Evolutionary conservation across 1,140 invertebrate genomes (phyloP).

Genomic region (Hyphantria cunea): DNA sequence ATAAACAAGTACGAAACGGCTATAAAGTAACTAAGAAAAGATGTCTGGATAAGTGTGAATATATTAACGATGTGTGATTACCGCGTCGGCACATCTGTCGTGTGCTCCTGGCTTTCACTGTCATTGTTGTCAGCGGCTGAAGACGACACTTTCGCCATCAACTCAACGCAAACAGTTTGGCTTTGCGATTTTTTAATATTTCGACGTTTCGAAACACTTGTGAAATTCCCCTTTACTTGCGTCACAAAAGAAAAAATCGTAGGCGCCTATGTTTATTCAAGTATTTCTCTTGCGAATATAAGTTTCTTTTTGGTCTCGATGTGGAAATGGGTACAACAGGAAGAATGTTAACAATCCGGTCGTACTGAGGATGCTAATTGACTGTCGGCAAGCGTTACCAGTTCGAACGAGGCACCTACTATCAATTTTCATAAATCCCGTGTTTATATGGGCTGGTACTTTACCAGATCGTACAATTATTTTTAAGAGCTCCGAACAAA

Average conservation of each 20-base stretch:
- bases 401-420: slow-evolving; percentile 43
- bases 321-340: slow-evolving; percentile 51
- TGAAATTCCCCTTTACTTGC: slow-evolving; percentile 39
- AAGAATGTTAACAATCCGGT: slow-evolving; percentile 64
- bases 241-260: slow-evolving; percentile 34
- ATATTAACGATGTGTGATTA: slow-evolving; percentile 22
- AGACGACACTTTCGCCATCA: slow-evolving; percentile 35
- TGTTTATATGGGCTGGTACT: too few relatives aligned
- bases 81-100: slow-evolving; percentile 24
- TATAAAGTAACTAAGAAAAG: too few relatives aligned
- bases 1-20: too few relatives aligned
- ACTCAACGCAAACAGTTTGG: slow-evolving; percentile 13
- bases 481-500: too few relatives aligned
- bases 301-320: slow-evolving; percentile 47
- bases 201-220: slow-evolving; percentile 29
- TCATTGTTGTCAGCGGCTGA: slow-evolving; percentile 33
- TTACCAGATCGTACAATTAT: too few relatives aligned
- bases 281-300: slow-evolving; percentile 41
- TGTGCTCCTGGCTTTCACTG: slow-evolving; percentile 36
- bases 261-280: slow-evolving; percentile 40
- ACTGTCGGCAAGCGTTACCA: slow-evolving; percentile 47
- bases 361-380: slow-evolving; percentile 64
- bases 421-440: slow-evolving; percentile 26
- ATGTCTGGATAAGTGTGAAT: slow-evolving; percentile 30
- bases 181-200: slow-evolving; percentile 25